Conservation (phyloP, 2,113 vertebrate genomes). For the Lophura nycthemera region DNA sequence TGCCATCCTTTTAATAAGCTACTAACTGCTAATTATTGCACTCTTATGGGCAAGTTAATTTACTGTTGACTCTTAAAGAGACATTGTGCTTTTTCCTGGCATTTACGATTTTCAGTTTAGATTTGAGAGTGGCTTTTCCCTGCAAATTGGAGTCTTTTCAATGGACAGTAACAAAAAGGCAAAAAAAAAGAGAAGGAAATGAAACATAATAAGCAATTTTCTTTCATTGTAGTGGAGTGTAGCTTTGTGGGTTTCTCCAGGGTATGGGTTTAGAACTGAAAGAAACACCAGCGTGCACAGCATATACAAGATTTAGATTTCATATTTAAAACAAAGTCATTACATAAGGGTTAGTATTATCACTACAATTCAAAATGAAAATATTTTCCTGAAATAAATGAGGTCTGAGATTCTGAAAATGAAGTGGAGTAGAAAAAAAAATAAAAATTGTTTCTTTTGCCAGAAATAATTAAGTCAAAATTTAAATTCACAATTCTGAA, state of each 20-base stretch:
- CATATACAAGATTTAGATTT: conserved; percentile 6
- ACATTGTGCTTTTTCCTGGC: conserved; percentile 70
- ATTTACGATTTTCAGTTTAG: conserved; percentile 55
- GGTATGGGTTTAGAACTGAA: neutral
- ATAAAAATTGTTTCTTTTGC: neutral
- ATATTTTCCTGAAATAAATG: neutral
- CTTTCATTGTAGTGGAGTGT: neutral
- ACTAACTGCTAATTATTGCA: conserved; percentile 89
- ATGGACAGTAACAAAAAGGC: conserved; percentile 16
- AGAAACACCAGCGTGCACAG: neutral
- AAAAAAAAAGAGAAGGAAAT: conserved; percentile 32
- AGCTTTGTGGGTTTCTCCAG: neutral
- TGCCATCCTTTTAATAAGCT: conserved; percentile 89
- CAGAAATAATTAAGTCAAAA: neutral
- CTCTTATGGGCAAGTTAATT: conserved; percentile 86
- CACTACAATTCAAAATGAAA: neutral
- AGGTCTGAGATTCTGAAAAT: conserved; percentile 25
- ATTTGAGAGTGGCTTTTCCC: conserved; percentile 22
- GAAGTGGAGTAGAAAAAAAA: neutral
- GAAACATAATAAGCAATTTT: conserved; percentile 40
- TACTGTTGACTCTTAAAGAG: conserved; percentile 87
- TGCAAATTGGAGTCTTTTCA: conserved; percentile 59
- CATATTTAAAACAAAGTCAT: neutral
- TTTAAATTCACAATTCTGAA: neutral
- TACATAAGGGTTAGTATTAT: neutral